Base-by-base conservation (phyloP, 1,140 invertebrate species). In the Trachymyrmex septentrionalis region DNA sequence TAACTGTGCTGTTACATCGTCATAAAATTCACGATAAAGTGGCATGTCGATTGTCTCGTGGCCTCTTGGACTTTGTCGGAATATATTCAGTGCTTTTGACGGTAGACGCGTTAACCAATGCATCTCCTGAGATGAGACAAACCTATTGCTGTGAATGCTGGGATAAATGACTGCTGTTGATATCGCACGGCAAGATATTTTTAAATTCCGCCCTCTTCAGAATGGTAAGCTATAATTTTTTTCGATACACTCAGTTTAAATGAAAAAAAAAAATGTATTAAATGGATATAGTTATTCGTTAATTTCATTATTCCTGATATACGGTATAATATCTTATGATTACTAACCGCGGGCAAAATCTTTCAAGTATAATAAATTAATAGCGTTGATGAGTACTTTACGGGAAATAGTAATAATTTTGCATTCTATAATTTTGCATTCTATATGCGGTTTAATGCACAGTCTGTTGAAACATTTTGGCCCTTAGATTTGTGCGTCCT, bases 151-250 rank as follows among this genome's bases (percentile, higher is more conserved):
- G 75, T 61, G 57, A 85, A 80, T 50, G 53, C 34, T 48, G n/a
- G 34, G 24, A 87, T 89, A 91, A 91, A 91, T 91, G 90, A 91
- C 81, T 63, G 86, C 81, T 63, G 84, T 16, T 86, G 89, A 87
- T 78, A 81, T 72, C 53, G 66, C 82, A 61, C 44, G 57, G 48
- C 64, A 75, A 78, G 87, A 87, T 85, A 87, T 87, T 91, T 78
- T 55, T 50, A 84, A 87, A 82, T 89, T 30, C 14, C 21, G 55
- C 55, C n/a, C 19, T 48, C 69, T 84, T 75, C 80, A 84, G 10
- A 73, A 48, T 57, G 80, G 80, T 84, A 84, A 84, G 80, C 12
- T 5, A 34, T 4, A 14, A 50, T 84, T n/a, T 14, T 57, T 44
- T 44, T n/a, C 21, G 50, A 71, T 44, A 59, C 24, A 71, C 10